Conservation (phyloP, 2,888 invertebrate species). For the Chamaedrilus cognettii region DNA sequence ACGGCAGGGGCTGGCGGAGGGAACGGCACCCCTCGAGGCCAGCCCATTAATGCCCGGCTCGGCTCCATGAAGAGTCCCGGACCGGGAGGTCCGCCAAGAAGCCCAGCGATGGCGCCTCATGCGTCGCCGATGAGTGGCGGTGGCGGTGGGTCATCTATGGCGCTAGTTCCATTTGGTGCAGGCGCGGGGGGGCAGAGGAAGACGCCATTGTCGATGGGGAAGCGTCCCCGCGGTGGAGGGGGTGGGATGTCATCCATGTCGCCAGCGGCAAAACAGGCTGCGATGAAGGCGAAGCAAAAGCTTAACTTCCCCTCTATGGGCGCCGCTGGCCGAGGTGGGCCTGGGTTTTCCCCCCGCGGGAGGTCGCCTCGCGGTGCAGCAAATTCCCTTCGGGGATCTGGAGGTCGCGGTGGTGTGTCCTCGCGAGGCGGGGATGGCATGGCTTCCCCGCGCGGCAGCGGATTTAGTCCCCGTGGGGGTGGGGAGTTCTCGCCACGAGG, state of each 20-base stretch:
- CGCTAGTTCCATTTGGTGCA: too few species aligned
- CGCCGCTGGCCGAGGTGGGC: neutral
- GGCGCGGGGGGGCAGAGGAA: neutral
- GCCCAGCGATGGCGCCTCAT: neutral
- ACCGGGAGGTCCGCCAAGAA: neutral
- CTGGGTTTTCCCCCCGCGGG: neutral
- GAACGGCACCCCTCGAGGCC: neutral
- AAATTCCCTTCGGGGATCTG: too few species aligned
- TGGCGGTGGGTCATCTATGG: too few species aligned
- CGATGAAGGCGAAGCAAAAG: neutral
- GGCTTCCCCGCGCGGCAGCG: too few species aligned
- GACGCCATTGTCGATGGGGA: neutral
- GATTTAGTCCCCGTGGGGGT: neutral
- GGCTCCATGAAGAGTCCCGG: neutral
- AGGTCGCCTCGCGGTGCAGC: neutral
- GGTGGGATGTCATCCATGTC: neutral
- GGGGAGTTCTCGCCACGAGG: too few species aligned
- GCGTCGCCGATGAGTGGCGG: neutral
- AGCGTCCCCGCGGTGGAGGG: neutral
- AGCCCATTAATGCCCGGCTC: neutral
- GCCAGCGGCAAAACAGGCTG: neutral
- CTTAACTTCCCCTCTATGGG: neutral
- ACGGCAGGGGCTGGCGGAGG: neutral
- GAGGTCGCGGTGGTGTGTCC: neutral
- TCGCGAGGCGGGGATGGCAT: neutral